Base-by-base conservation (phyloP, 2,113 vertebrate species). In the Lagenorhynchus albirostris region DNA sequence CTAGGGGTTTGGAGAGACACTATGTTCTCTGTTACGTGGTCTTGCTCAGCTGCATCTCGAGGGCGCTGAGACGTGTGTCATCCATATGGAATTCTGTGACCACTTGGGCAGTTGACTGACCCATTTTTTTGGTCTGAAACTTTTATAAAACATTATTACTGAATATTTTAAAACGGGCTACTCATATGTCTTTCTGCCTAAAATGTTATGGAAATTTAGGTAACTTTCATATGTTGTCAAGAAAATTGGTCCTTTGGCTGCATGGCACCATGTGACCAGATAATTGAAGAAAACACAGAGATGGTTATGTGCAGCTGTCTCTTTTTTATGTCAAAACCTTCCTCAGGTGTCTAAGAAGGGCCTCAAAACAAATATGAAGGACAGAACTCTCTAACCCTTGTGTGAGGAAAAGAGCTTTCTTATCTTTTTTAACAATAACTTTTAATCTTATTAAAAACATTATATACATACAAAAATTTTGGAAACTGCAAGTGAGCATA, bases 31-130 rank as follows among this genome's bases (percentile, higher is more conserved):
- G 71, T 1, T 21, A 33, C 15, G 8, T 1, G 18, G 15, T 36
- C 60, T 9, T 0, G 6, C 15, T 29, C 9, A 17, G 41, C 33
- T 10, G 6, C 1, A 1, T 44, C 60, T 55, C 47, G 0, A 0
- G 18, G 44, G 15, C 4, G 4, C 62, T 26, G 50, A 67, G 20
- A 9, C 1, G 25, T 1, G 5, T 41, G 60, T 4, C 3, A 1
- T 23, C 33, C 8, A 3, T 3, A 0, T 31, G 36, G 21, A 38
- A 38, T 21, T 31, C 38, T 18, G 13, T 11, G 44, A 13, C 23
- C 21, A 53, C 4, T 55, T n/a, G 31, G 20, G 36, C 17, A 18
- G 23, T 21, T 23, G 29, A 58, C 9, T 4, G 20, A 63, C 7
- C 58, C 67, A 15, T 50, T 31, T 25, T 12, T 65, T 26, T 53